Conservation (phyloP, 2,888 invertebrate genomes). For the Camptogramma bilineatum region DNA sequence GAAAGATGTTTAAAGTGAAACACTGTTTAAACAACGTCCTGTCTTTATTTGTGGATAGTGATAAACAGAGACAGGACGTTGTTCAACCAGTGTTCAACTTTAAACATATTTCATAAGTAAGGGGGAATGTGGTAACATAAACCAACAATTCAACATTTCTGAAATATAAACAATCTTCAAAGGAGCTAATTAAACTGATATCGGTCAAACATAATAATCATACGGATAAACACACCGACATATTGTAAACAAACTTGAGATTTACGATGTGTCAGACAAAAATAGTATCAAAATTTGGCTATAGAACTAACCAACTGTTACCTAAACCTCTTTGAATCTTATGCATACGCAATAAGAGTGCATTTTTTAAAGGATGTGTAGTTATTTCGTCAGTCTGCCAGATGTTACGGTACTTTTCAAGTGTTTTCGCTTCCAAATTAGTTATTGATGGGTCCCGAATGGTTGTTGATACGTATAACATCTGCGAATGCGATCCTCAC, state of each 20-base stretch:
- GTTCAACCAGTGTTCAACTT: no score
- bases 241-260: conserved; percentile 50
- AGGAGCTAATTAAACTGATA: conserved; percentile 27
- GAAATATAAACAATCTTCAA: conserved; percentile 21
- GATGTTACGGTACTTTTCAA: conserved; percentile 42
- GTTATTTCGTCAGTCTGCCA: conserved; percentile 34
- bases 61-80: no score
- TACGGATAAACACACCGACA: conserved; percentile 35
- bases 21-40: no score
- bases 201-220: conserved; percentile 29
- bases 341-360: conserved; percentile 17
- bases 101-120: no score
- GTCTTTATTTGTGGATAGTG: no score
- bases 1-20: no score
- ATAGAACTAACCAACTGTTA: conserved; percentile 24
- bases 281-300: conserved; percentile 47
- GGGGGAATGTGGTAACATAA: neutral
- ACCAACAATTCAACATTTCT: conserved; percentile 1
- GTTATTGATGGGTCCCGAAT: conserved; percentile 34
- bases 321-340: conserved; percentile 14
- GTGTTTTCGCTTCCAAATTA: conserved; percentile 40
- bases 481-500: conserved; percentile 27
- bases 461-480: conserved; percentile 37
- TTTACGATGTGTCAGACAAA: conserved; percentile 53
- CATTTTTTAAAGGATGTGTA: conserved; percentile 18